A percentile compares a stretch with the other conserved stretches of the same genome.
Evolutionary conservation across 2,888 invertebrate genomes (phyloP).

Genomic region (Camptogramma bilineatum): DNA sequence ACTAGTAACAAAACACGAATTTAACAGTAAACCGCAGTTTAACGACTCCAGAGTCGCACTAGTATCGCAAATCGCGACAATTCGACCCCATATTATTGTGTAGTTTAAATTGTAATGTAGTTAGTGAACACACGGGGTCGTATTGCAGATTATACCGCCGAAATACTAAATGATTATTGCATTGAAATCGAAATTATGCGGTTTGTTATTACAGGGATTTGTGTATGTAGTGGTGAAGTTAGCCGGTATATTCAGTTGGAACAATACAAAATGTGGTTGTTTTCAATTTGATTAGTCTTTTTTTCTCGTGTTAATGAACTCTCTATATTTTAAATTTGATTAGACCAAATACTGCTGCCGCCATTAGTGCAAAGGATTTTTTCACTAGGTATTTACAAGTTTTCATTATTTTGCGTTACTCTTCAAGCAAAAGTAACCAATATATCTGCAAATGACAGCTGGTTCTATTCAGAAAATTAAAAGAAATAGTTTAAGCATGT

Average conservation of each 20-base stretch:
- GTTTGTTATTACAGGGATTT: not conserved
- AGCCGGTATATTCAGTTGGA: not conserved
- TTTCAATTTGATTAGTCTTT: not conserved
- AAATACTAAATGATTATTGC: not conserved
- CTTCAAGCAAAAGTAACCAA: too few species aligned
- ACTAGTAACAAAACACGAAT: conserved; percentile 13
- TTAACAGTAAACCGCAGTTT: conserved; percentile 51
- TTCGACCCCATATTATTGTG: conserved; percentile 39
- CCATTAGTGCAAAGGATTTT: too few species aligned
- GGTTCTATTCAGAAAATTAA: too few species aligned
- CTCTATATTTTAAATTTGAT: too few species aligned
- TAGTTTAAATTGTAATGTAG: conserved; percentile 33
- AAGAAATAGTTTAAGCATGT: too few species aligned
- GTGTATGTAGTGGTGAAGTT: not conserved
- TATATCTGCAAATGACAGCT: too few species aligned
- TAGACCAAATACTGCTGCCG: too few species aligned
- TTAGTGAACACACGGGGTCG: conserved; percentile 30
- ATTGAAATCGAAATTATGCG: not conserved
- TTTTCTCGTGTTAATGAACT: too few species aligned
- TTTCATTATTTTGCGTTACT: too few species aligned
- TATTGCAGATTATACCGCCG: not conserved
- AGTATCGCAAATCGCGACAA: conserved; percentile 55
- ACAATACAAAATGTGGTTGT: not conserved
- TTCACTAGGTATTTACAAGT: too few species aligned
- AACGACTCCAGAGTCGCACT: conserved; percentile 51